Base-by-base conservation (phyloP, 2,113 vertebrate species). In the Chloropsis cyanopogon region DNA sequence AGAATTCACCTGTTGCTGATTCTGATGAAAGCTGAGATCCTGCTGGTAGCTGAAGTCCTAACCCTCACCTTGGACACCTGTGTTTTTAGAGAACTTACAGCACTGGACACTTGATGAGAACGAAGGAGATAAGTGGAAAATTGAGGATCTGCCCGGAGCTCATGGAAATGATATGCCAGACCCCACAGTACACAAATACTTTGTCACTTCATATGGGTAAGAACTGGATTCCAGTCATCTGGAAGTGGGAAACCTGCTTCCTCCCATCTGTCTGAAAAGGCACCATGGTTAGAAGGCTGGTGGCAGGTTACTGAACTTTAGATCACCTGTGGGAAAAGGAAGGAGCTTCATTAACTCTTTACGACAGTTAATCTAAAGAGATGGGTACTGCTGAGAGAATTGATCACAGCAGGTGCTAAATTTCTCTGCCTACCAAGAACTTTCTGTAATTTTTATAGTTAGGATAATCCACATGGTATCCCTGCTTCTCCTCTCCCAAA, bases 131-230 rank as follows among this genome's bases (percentile, higher is more conserved):
- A 10, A 52, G 8, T 98, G 98, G 98, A 98, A 96, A 39, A 94
- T 98, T 24, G 98, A 98, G 39, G 47, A 92, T 17, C 82, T 98
- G 54, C 97, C 98, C 17, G 82, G 94, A 86, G 33, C 88, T 50
- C 97, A 97, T 26, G 97, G 98, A 41, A 96, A 20, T 42, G 33
- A 28, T 7, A 78, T 97, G 15, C 95, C 95, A 56, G 93, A 96
- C 82, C 75, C 96, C 23, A 54, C 60, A 33, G 88, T 98, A 83
- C 97, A 85, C 47, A 98, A 98, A 92, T 98, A 98, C 94, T 98
- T 98, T 49, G 98, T 98, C 92, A 98, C 98, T 64, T 98, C 98
- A 1, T 98, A 86, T 65, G 91, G 95, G 98, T 98, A 97, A 98
- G 98, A 89, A 57, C n/a, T 60, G 56, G 28, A 78, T 80, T 80